phyloP scores from a whole-genome alignment of 2,113 vertebrate genomes.

The Colius striatus region DNA sequence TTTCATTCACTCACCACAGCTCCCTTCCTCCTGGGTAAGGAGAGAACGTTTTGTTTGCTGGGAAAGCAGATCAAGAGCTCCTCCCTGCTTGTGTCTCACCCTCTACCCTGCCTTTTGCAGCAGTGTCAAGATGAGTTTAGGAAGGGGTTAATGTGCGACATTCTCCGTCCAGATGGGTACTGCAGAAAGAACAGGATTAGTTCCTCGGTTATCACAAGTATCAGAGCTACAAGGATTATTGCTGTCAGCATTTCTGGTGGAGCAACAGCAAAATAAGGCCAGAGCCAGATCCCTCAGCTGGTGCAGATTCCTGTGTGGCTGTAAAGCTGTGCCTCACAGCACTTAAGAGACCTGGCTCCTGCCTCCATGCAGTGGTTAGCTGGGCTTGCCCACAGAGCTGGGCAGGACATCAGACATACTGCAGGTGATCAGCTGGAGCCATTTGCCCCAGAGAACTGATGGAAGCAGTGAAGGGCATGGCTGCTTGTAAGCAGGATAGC shows the following conservation, averaged over 20 bases:
- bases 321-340: neutral
- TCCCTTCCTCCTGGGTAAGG: neutral
- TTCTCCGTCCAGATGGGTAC: neutral
- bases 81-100: neutral
- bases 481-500: neutral
- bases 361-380: neutral
- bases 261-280: neutral
- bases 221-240: neutral
- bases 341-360: neutral
- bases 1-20: neutral
- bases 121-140: neutral
- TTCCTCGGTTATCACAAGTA: neutral
- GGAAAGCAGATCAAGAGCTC: neutral
- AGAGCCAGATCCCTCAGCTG: neutral
- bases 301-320: neutral
- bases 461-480: neutral
- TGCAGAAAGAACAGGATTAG: neutral
- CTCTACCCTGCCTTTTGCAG: neutral
- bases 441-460: neutral
- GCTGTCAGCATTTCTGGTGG: neutral
- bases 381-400: neutral
- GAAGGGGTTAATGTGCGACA: neutral
- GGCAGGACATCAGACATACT: neutral
- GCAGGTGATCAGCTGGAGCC: neutral
- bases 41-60: neutral